Base-by-base conservation (phyloP, 2,888 invertebrate species). In the Mactromeris polynyma region DNA sequence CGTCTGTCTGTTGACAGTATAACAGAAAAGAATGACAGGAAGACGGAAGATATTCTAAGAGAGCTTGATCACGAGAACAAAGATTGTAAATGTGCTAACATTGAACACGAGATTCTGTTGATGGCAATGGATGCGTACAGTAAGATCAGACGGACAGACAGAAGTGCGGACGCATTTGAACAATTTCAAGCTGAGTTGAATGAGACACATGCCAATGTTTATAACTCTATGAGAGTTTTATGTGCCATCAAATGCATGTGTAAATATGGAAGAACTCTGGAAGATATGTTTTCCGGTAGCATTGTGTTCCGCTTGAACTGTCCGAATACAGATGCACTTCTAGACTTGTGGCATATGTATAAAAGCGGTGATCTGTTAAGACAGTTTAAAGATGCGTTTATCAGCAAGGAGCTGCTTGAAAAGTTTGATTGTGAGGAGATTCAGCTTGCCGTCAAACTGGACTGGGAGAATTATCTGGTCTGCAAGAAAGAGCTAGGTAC, bases 121-220 rank as follows among this genome's bases (percentile, higher is more conserved):
- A 94, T 94, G 94, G 93, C 94, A 0, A 89, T 88, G 46, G 91
- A 93, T n/a, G 94, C 94, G 0, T 94, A 92, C 82, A 86, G 89
- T 11, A 93, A 93, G 83, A 93, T 94, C 31, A 69, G 91, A 1
- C 89, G 93, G 0, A 54, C 80, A 17, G 93, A 94, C 31, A 83
- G 89, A 14, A 88, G 90, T 17, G 80, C 83, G 14, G 87, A 89
- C 21, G 90, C 94, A 0, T 89, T 90, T 51, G 84, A 91, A 11
- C 89, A 90, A 46, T 94, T 92, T 21, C 90, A 91, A 33, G 88
- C 88, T 0, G 94, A 94, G 36, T 64, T 93, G 0, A 83, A 88
- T 38, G 93, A 92, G 51, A 93, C 94, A 0, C 89, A 93, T 38
- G 77, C 85, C 19, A 89, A 85, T 69, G 92, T 94, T 11, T 92